Conservation (phyloP, 2,113 vertebrate genomes). For the Otolemur garnettii region DNA sequence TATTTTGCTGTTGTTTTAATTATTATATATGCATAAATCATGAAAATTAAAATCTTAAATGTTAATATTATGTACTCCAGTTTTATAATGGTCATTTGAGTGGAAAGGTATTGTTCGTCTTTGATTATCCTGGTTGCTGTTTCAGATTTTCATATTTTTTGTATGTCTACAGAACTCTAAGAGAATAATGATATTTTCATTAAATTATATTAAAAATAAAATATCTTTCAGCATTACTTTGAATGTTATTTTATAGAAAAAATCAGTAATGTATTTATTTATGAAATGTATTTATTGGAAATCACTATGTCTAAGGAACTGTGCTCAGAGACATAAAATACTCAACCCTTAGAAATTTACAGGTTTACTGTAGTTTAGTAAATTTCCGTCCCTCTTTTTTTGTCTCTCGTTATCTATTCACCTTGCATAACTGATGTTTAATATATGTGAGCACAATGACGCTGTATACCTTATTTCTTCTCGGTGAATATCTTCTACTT, state of each 20-base stretch:
- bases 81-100: conserved; percentile 26
- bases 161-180: not conserved
- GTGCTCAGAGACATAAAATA: not conserved
- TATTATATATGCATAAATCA: not conserved
- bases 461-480: not conserved
- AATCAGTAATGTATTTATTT: not conserved
- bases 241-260: not conserved
- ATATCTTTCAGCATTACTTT: not conserved
- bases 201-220: not conserved
- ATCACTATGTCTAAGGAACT: not conserved
- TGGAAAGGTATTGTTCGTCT: not conserved
- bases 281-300: not conserved
- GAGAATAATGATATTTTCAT: not conserved
- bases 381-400: not conserved
- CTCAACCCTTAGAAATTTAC: not conserved
- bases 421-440: not conserved
- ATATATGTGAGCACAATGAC: not conserved
- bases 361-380: not conserved
- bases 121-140: not conserved
- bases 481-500: not conserved
- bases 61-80: not conserved
- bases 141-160: not conserved
- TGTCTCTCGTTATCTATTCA: not conserved
- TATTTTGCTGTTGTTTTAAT: not conserved
- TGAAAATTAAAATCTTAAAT: conserved; percentile 6